Evolutionary conservation across 2,888 invertebrate species (phyloP).

Genomic region (Bruchidius siliquastri): DNA sequence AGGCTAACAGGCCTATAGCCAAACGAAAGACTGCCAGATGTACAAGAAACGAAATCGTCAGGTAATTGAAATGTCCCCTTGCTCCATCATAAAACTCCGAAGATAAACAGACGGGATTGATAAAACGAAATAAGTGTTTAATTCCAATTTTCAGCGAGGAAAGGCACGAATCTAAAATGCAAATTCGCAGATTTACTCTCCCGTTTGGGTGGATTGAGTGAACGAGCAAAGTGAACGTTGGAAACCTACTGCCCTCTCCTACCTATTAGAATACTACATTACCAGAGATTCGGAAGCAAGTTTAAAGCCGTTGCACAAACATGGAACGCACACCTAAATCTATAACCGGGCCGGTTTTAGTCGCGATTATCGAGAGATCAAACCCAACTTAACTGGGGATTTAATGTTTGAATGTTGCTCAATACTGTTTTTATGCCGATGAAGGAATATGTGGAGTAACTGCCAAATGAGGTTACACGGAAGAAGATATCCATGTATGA

Average conservation of each 20-base stretch:
- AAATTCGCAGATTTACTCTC: constrained; percentile 41
- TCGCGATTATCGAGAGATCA: constrained; percentile 46
- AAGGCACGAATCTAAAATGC: constrained; percentile 45
- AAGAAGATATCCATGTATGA: too few species aligned
- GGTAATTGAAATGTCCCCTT: constrained; percentile 36
- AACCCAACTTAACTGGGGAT: constrained; percentile 42
- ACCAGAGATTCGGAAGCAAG: constrained; percentile 29
- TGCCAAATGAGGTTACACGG: too few species aligned
- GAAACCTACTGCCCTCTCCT: not conserved
- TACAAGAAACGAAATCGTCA: constrained; percentile 26
- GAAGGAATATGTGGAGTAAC: not conserved
- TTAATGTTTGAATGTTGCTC: constrained; percentile 37
- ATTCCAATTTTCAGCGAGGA: constrained; percentile 41
- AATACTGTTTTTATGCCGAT: constrained; percentile 17
- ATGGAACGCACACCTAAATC: constrained; percentile 45
- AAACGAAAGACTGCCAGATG: too few species aligned
- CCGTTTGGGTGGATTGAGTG: constrained; percentile 12
- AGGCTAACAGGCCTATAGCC: too few species aligned
- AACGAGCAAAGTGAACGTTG: constrained; percentile 15
- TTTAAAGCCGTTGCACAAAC: constrained; percentile 50
- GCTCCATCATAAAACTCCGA: constrained; percentile 35
- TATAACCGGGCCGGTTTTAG: constrained; percentile 45
- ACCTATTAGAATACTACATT: not conserved
- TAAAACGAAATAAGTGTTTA: constrained; percentile 46
- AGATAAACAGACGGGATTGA: constrained; percentile 41